Conservation (phyloP, 2,888 invertebrate species). For the Watsonalla cultraria region DNA sequence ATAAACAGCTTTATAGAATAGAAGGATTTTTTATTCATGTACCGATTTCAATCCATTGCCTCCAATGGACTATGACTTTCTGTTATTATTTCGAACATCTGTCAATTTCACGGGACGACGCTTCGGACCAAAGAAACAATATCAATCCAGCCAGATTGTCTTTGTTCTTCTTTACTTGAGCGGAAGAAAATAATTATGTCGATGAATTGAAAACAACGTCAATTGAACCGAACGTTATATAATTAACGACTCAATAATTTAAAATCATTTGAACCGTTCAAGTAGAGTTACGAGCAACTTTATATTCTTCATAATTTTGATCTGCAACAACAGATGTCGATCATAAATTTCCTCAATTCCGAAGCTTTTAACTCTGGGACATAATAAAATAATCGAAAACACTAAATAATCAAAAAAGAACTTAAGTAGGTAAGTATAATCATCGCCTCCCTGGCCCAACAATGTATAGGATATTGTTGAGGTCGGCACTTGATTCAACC, state of each 20-base stretch:
- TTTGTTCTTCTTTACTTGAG: slow-evolving; percentile 57
- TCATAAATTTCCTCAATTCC: too few relatives aligned
- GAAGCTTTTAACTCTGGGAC: too few relatives aligned
- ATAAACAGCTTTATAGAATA: slow-evolving; percentile 1
- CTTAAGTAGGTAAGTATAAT: too few relatives aligned
- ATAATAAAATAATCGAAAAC: too few relatives aligned
- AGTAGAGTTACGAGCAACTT: neutral
- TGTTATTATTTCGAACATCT: slow-evolving; percentile 62
- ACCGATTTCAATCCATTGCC: slow-evolving; percentile 34
- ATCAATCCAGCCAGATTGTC: slow-evolving; percentile 39
- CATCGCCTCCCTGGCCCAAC: too few relatives aligned
- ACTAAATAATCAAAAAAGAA: too few relatives aligned
- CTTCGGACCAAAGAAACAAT: slow-evolving; percentile 44
- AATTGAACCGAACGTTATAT: slow-evolving; percentile 35
- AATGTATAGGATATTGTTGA: too few relatives aligned
- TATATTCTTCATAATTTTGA: neutral
- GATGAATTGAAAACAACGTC: slow-evolving; percentile 40
- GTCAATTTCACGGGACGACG: slow-evolving; percentile 58
- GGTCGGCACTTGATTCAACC: too few relatives aligned
- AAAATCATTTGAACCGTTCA: slow-evolving; percentile 3
- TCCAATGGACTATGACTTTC: slow-evolving; percentile 40
- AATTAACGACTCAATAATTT: slow-evolving; percentile 23
- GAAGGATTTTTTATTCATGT: neutral
- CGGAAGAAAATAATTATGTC: slow-evolving; percentile 63
- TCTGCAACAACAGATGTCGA: neutral